Percentiles rank a stretch among this genome's conserved stretches.
phyloP scores from a whole-genome alignment of 1,140 invertebrate genomes.

The Ceratoteleas bidentatus region DNA sequence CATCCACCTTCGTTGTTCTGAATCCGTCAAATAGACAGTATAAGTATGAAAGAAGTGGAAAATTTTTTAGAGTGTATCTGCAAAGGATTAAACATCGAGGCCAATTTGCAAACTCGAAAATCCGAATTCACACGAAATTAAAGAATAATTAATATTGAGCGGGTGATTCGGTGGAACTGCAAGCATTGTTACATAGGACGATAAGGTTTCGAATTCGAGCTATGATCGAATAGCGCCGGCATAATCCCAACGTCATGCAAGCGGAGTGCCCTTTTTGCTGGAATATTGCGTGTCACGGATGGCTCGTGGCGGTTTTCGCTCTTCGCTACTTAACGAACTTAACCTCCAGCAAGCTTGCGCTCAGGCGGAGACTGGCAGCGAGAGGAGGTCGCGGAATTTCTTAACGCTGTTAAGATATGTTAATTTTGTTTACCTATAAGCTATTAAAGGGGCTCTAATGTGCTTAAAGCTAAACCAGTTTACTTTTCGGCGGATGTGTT shows the following conservation, averaged over 20 bases:
- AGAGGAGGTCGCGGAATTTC: slow-evolving; percentile 75
- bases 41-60: too few relatives aligned
- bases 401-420: slow-evolving; percentile 82
- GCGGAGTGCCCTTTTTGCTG: slow-evolving; percentile 63
- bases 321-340: slow-evolving; percentile 73
- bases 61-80: too few relatives aligned
- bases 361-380: slow-evolving; percentile 60
- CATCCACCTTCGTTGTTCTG: too few relatives aligned
- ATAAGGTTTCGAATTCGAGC: slow-evolving; percentile 61
- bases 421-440: slow-evolving; percentile 83
- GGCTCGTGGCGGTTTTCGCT: slow-evolving; percentile 70
- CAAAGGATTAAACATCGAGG: too few relatives aligned
- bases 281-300: slow-evolving; percentile 72
- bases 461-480: slow-evolving; percentile 82
- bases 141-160: slow-evolving; percentile 29
- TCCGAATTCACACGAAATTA: slow-evolving; percentile 3
- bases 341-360: slow-evolving; percentile 64
- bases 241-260: slow-evolving; percentile 60
- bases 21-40: too few relatives aligned
- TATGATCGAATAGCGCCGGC: slow-evolving; percentile 57
- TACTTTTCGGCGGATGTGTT: slow-evolving; percentile 79
- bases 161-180: slow-evolving; percentile 37
- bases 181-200: slow-evolving; percentile 36
- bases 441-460: slow-evolving; percentile 81
- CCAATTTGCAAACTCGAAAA: too few relatives aligned